Conservation (phyloP, 2,888 invertebrate species). For the Notocelia uddmanniana region DNA sequence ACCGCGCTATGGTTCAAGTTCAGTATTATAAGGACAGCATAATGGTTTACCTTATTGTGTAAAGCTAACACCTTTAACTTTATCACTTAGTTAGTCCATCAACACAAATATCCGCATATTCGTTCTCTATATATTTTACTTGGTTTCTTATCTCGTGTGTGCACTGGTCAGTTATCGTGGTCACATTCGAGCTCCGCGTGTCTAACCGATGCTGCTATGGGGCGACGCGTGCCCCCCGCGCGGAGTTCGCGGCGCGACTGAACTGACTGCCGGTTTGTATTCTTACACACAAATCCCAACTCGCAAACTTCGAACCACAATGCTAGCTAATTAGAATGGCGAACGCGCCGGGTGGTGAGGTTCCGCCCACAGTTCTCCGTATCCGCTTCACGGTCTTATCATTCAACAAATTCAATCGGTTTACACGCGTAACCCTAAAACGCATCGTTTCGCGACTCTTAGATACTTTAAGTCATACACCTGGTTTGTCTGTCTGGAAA, state of each 20-base stretch:
- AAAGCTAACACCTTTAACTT: slow-evolving; percentile 69
- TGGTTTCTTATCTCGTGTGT: slow-evolving; percentile 69
- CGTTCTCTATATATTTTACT: slow-evolving; percentile 56
- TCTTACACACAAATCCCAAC: slow-evolving; percentile 42
- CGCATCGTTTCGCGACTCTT: not conserved
- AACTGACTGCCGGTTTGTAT: slow-evolving; percentile 54
- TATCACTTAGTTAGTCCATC: slow-evolving; percentile 61
- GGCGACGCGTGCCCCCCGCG: slow-evolving; percentile 65
- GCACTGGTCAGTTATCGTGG: slow-evolving; percentile 80
- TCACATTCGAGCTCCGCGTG: slow-evolving; percentile 71
- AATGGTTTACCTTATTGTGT: slow-evolving; percentile 82
- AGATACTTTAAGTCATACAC: not conserved
- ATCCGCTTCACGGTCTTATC: slow-evolving; percentile 79
- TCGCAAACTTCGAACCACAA: slow-evolving; percentile 81
- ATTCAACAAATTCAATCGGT: slow-evolving; percentile 45
- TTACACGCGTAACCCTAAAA: slow-evolving; percentile 29
- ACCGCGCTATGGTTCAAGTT: slow-evolving; percentile 68
- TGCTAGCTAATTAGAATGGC: slow-evolving; percentile 85
- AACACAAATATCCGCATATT: slow-evolving; percentile 66
- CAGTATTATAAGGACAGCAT: slow-evolving; percentile 74
- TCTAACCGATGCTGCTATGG: slow-evolving; percentile 50
- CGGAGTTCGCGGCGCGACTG: slow-evolving; percentile 74
- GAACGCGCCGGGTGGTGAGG: slow-evolving; percentile 67
- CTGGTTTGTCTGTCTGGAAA: slow-evolving; percentile 28
- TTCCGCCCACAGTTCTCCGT: slow-evolving; percentile 82